phyloP scores from a whole-genome alignment of 2,888 invertebrate species.

The Thereva nobilitata region DNA sequence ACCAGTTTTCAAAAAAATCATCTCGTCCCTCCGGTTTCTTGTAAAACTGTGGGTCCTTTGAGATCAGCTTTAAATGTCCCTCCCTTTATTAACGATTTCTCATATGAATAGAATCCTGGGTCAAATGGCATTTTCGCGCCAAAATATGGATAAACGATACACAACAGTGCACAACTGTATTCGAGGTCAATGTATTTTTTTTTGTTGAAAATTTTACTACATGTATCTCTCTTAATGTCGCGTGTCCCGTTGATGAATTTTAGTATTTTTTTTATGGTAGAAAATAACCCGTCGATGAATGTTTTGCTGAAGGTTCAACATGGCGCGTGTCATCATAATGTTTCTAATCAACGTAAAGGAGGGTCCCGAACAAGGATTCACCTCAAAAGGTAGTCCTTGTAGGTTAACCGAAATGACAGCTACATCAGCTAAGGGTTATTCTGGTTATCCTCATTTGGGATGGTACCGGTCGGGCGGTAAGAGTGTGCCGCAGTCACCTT shows the following conservation, averaged over 20 bases:
- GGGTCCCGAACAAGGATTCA: constrained; percentile 25
- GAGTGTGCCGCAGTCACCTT: constrained; percentile 17
- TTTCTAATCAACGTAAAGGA: neutral
- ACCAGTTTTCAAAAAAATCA: constrained; percentile 16
- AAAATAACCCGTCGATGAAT: neutral
- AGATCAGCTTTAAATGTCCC: neutral
- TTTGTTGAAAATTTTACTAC: too few species aligned
- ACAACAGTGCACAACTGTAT: too few species aligned
- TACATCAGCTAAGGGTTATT: constrained; percentile 36
- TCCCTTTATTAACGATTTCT: neutral
- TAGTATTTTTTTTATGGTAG: too few species aligned
- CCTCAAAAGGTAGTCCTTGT: constrained; percentile 22
- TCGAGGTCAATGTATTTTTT: too few species aligned
- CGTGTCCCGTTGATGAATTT: too few species aligned
- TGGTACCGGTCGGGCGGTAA: constrained; percentile 14
- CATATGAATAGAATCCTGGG: constrained; percentile 1
- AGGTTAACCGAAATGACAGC: constrained; percentile 19
- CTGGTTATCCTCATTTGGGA: constrained; percentile 37
- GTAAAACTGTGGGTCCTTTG: neutral
- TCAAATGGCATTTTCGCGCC: neutral
- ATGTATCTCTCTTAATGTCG: too few species aligned
- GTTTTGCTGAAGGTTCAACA: neutral
- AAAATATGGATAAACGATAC: too few species aligned
- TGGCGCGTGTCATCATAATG: constrained; percentile 20
- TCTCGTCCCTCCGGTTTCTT: constrained; percentile 24